Evolutionary conservation across 1,140 invertebrate species (phyloP).

Genomic region (Drosophila gunungcola): DNA sequence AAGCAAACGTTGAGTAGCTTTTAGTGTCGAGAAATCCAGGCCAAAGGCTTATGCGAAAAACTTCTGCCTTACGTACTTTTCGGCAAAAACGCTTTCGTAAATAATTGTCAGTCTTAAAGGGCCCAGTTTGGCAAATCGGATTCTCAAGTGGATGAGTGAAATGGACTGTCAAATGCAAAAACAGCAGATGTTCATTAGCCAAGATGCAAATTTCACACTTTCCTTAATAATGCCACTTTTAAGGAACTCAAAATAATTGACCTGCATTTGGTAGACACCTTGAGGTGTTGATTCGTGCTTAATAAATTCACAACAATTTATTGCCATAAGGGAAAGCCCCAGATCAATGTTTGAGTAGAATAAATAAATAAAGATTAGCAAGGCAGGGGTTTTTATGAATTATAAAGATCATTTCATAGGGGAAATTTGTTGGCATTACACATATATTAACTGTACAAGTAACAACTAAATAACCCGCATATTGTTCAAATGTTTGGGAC

Average conservation of each 20-base stretch:
- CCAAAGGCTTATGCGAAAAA: conserved; percentile 64
- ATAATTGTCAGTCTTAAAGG: conserved; percentile 55
- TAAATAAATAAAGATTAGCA: conserved; percentile 1
- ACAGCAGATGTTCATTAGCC: conserved; percentile 9
- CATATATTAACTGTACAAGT: not conserved
- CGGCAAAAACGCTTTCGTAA: conserved; percentile 27
- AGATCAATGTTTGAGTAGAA: conserved; percentile 8
- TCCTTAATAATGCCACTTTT: not conserved
- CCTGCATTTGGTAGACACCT: not conserved
- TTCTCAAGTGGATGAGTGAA: conserved; percentile 29
- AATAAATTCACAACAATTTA: conserved; percentile 6
- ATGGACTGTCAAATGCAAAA: conserved; percentile 13
- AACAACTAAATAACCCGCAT: conserved; percentile 28
- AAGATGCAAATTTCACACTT: not conserved
- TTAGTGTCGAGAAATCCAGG: conserved; percentile 57
- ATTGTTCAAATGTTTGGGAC: conserved; percentile 10
- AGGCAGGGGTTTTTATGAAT: not conserved
- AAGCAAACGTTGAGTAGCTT: conserved; percentile 65
- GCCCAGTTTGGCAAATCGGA: conserved; percentile 20
- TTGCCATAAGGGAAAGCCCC: not conserved
- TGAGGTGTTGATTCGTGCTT: not conserved
- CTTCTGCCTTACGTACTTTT: conserved; percentile 55
- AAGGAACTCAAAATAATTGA: not conserved
- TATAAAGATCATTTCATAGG: not conserved
- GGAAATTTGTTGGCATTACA: not conserved